Conservation (phyloP, 35 echinoderm and acorn worm genomes). For the Apostichopus californicus region DNA sequence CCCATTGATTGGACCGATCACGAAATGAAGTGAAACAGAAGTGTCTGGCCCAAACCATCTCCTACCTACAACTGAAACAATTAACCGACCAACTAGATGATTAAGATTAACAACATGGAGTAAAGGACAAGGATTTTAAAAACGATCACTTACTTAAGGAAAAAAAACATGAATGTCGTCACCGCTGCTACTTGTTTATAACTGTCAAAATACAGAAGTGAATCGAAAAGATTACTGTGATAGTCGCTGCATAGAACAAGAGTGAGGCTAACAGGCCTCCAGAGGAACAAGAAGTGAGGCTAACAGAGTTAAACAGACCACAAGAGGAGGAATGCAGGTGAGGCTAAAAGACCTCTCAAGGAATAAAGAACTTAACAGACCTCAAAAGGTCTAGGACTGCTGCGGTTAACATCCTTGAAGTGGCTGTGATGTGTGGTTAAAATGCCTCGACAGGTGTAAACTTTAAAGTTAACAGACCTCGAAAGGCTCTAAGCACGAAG, state of each 20-base stretch:
- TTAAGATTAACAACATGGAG: slow-evolving; percentile 2
- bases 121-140: background rate
- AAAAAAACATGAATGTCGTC: background rate
- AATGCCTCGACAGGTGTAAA: too few relatives aligned
- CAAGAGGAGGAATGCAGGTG: too few relatives aligned
- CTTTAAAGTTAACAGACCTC: too few relatives aligned
- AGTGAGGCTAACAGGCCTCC: background rate
- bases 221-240: slow-evolving; percentile 17
- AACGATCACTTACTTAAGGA: background rate
- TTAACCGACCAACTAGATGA: background rate
- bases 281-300: background rate
- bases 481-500: too few relatives aligned
- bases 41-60: background rate
- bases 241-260: slow-evolving; percentile 12
- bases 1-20: background rate
- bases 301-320: too few relatives aligned
- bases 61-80: slow-evolving; percentile 1
- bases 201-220: slow-evolving; percentile 11
- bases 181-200: background rate
- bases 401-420: too few relatives aligned
- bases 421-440: too few relatives aligned
- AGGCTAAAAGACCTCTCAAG: too few relatives aligned
- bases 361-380: too few relatives aligned
- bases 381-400: too few relatives aligned
- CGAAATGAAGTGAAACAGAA: background rate